A percentile compares a stretch with the other conserved stretches of the same genome.
These are phyloP conservation scores for Melanotaenia nigrans DNA, from an alignment of 2,797 vertebrate genomes.

Conservation along the genomic window DNA sequence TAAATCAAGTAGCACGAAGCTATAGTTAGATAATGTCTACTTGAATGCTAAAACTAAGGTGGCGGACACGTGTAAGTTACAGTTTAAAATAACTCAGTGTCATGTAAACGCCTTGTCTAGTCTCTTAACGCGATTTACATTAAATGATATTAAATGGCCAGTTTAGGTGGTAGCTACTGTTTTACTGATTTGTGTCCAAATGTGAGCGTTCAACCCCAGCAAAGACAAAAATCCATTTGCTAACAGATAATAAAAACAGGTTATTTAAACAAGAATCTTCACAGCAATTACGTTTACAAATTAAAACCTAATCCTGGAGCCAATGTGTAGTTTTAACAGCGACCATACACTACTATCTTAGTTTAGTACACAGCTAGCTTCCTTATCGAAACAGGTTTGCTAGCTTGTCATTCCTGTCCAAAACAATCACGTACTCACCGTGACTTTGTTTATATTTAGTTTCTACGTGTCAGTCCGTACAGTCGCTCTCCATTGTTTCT, in stretches of 20 bases:
- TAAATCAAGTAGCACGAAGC: neutral
- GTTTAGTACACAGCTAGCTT: conserved; percentile 29
- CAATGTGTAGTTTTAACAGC: neutral
- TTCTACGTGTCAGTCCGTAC: neutral
- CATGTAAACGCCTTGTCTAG: neutral
- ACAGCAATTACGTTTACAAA: neutral
- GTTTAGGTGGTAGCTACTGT: conserved; percentile 1
- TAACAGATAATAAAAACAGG: neutral
- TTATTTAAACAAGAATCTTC: rapidly evolving
- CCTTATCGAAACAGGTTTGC: conserved; percentile 53
- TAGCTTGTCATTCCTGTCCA: conserved; percentile 36
- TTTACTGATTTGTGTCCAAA: neutral
- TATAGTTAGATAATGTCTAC: neutral
- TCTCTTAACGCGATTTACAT: neutral
- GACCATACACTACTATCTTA: neutral
- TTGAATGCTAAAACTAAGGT: neutral
- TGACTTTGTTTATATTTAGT: neutral
- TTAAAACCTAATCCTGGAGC: neutral
- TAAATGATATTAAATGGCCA: neutral
- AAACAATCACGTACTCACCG: neutral
- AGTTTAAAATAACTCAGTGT: neutral
- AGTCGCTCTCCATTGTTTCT: conserved; percentile 29
- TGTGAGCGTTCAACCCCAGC: neutral
- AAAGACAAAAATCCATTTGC: rapidly evolving
- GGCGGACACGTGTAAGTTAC: neutral